These are phyloP conservation scores for Bombus terrestris DNA, from an alignment of 1,140 invertebrate species.

Conservation along the genomic window DNA sequence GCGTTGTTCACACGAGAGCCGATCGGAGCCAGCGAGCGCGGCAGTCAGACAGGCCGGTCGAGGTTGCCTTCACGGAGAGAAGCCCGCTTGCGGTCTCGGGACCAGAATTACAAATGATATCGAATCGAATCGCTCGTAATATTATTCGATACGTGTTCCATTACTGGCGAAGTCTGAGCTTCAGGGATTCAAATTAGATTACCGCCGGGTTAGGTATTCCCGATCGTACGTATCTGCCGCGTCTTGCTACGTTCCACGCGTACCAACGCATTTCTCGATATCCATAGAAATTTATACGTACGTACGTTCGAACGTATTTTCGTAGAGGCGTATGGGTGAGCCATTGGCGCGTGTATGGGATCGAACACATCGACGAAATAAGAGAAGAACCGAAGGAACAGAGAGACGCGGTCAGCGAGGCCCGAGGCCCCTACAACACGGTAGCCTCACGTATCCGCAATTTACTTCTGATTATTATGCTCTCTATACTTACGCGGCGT, in stretches of 20 bases:
- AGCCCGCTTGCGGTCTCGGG: conserved; percentile 63
- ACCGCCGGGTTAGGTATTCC: conserved; percentile 64
- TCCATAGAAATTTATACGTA: neutral
- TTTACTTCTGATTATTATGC: conserved; percentile 82
- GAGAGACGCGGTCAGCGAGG: conserved; percentile 26
- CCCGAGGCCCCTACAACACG: conserved; percentile 71
- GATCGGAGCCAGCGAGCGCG: neutral
- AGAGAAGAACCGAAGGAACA: conserved; percentile 17
- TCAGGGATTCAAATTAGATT: conserved; percentile 82
- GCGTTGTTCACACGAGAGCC: conserved; percentile 52
- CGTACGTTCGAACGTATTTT: neutral
- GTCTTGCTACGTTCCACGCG: neutral
- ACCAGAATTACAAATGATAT: conserved; percentile 78
- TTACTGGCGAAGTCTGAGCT: conserved; percentile 65
- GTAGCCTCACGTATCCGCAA: conserved; percentile 83
- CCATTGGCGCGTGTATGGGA: neutral
- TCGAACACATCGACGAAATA: conserved; percentile 11
- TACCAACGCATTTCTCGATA: neutral
- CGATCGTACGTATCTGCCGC: conserved; percentile 29
- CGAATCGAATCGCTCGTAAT: conserved; percentile 80
- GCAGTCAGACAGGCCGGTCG: neutral
- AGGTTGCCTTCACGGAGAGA: conserved; percentile 11
- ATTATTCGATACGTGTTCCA: conserved; percentile 83
- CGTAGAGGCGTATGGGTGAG: neutral
- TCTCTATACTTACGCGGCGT: conserved; percentile 78